Evolutionary conservation across 2,113 vertebrate genomes (phyloP), one percentile per base, ranked within the genome.

Genomic region (Trichomycterus rosablanca): DNA sequence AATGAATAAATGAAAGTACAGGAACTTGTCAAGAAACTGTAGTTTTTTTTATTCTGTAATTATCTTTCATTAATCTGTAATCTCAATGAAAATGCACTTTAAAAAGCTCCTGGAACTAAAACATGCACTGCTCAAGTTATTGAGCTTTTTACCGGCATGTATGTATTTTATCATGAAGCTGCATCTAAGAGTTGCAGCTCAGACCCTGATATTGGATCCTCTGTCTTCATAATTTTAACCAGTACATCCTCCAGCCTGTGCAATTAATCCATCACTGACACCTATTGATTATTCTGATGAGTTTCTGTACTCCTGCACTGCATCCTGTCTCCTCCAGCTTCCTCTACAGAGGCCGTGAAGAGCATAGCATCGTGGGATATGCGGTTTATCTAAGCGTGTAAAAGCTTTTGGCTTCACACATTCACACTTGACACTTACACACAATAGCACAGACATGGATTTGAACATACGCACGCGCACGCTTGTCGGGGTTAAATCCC

Each of bases 241-340:
- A 40, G 51, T 46, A 63, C 61, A 67, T 79, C 73, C 73, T 64
- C 45, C 55, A 52, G 64, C 61, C 63, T 39, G 60, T 61, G 57
- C 66, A 76, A 85, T 81, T 78, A 80, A 84, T 86, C 73, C 75
- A 71, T 48, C 6, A 7, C 69, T 79, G 84, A 77, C 79, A 75
- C 57, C 75, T 80, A 83, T 76, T 80, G 82, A 85, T 84, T 82
- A 80, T 82, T 86, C 64, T 59, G 74, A 74, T 73, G 72, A 65
- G 69, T 84, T 80, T 68, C 35, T 43, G 62, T 60, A 63, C 76
- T 60, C 75, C 70, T 67, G 28, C 15, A 42, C 49, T 16, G 12
- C 18, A 44, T 53, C 51, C 70, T 62, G 63, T 4, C 49, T 58
- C 28, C 67, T 66, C 60, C 63, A 59, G 60, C 67, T 66, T 79